phyloP scores from a whole-genome alignment of 2,797 vertebrate genomes.

The Oophaga sylvatica region DNA sequence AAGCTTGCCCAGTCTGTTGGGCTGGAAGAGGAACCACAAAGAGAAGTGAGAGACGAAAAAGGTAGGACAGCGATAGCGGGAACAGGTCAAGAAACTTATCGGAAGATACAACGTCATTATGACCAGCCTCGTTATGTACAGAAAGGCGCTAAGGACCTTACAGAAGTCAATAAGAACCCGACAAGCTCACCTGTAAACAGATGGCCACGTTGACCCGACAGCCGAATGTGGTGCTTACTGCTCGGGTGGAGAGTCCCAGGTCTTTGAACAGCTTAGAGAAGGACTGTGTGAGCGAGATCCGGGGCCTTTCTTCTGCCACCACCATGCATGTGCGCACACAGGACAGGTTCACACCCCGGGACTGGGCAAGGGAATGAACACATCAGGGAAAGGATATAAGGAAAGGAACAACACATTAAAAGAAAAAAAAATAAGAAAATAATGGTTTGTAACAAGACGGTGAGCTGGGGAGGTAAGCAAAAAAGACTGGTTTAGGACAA shows the following conservation, averaged over 20 bases:
- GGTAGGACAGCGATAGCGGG: slow-evolving; percentile 77
- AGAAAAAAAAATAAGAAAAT: not conserved
- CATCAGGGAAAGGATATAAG: not conserved
- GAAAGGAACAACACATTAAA: slow-evolving; percentile 1
- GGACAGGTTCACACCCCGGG: slow-evolving; percentile 89
- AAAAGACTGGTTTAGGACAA: slow-evolving; percentile 9
- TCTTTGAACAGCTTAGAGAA: slow-evolving; percentile 98
- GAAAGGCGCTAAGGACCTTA: not conserved
- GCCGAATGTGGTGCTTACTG: slow-evolving; percentile 96
- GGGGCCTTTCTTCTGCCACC: slow-evolving; percentile 92
- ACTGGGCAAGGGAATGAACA: slow-evolving; percentile 69
- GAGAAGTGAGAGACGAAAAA: slow-evolving; percentile 78
- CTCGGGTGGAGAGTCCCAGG: slow-evolving; percentile 89
- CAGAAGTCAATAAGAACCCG: not conserved
- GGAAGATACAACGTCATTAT: slow-evolving; percentile 17
- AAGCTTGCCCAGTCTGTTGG: slow-evolving; percentile 98
- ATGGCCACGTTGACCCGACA: slow-evolving; percentile 95
- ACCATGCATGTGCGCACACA: slow-evolving; percentile 97
- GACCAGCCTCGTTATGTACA: not conserved
- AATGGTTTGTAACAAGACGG: not conserved
- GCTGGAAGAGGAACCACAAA: slow-evolving; percentile 83
- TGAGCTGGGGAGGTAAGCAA: slow-evolving; percentile 26
- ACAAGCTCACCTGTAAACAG: slow-evolving; percentile 88
- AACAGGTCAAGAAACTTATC: slow-evolving; percentile 13
- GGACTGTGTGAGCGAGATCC: slow-evolving; percentile 88